These are phyloP conservation scores for Ictidomys tridecemlineatus DNA, from an alignment of 2,113 vertebrate genomes.

Conservation along the genomic window DNA sequence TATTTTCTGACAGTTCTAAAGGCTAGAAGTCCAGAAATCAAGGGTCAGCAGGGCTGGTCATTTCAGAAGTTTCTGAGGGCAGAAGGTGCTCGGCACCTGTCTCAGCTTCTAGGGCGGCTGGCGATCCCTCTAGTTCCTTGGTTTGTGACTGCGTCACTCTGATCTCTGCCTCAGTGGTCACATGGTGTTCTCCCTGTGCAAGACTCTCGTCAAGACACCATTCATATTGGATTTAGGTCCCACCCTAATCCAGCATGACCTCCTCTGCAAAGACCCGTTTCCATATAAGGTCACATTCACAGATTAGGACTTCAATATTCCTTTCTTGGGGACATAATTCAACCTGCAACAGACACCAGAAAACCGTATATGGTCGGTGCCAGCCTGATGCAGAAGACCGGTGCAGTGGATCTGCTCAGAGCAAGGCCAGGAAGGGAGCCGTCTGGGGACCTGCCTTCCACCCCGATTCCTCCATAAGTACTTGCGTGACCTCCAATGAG, in stretches of 20 bases:
- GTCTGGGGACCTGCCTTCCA: background rate
- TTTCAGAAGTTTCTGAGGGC: no score
- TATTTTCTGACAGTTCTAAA: background rate
- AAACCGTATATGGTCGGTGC: background rate
- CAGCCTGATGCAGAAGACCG: background rate
- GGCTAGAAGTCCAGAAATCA: background rate
- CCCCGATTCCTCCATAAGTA: background rate
- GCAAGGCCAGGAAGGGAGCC: background rate
- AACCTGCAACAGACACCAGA: background rate
- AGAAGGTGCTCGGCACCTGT: background rate
- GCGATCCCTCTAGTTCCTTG: no score
- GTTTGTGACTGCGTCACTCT: background rate
- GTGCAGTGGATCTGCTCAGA: background rate
- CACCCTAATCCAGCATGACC: no score
- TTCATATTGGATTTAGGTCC: background rate
- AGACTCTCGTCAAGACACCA: background rate
- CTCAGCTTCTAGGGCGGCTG: background rate
- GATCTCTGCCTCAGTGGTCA: background rate
- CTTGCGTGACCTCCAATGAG: fast-evolving
- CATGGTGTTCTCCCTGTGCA: no score
- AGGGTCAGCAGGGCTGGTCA: background rate
- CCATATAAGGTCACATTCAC: background rate
- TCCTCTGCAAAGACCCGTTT: background rate
- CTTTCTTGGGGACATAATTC: background rate
- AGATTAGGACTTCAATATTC: background rate